Base-by-base conservation (phyloP, 2,888 invertebrate species). In the Agrochola macilenta region DNA sequence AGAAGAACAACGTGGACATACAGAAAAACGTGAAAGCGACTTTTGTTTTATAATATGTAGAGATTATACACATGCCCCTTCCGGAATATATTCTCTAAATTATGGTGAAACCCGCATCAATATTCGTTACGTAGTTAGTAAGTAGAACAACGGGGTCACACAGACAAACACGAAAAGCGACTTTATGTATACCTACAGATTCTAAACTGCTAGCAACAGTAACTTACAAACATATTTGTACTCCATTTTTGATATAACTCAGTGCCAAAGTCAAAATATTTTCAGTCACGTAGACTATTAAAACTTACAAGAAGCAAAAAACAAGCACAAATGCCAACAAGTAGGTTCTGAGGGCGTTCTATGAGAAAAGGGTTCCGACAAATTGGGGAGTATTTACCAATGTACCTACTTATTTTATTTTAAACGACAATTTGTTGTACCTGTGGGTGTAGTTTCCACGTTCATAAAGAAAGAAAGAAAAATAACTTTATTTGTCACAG, bases 201-300 rank as follows among this genome's bases (percentile, higher is more conserved):
- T 5, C n/a, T 26, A 26, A 69, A 17, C 30, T 12, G 17, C 54
- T 23, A 54, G 17, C 11, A 43, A n/a, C 30, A n/a, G 0, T 26
- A 30, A 30, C 30, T 30, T 30, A 30, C 30, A 30, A 52, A 69
- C 11, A n/a, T 2, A 43, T 23, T n/a, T 73, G 4, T 35, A 14
- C 43, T 30, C 30, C 1, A 39, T 39, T 70, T 49, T 23, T 23
- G 14, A 8, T n/a, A 49, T 17, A 26, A 57, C n/a, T 52, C 30
- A 30, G 20, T 14, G 23, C 35, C 14, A 2, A 54, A 54, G 54
- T 14, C 14, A 66, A 77, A n/a, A 66, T 66, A 76, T 76, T 76
- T 76, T 66, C 30, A 76, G 76, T 43, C 76, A 76, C 77, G 76
- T 66, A 60, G 49, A 43, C 66, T 76, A 76, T 76, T 66, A 52